Evolutionary conservation across 2,113 vertebrate species (phyloP).

Genomic region (Phocoena sinus): DNA sequence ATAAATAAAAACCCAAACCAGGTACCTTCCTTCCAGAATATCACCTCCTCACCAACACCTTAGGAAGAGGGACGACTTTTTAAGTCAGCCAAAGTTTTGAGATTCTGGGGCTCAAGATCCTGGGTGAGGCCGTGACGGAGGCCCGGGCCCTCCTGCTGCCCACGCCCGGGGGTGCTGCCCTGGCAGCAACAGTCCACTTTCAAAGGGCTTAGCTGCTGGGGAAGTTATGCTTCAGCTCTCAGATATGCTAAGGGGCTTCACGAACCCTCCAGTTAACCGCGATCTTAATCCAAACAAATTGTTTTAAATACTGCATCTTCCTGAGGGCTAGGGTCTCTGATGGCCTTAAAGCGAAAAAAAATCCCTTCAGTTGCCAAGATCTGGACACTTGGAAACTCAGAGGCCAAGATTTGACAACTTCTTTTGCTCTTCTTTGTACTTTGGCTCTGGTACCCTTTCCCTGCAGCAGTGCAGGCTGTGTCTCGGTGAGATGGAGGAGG

Average conservation of each 20-base stretch:
- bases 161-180: neutral
- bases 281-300: neutral
- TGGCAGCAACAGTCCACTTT: neutral
- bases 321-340: neutral
- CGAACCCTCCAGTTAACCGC: neutral
- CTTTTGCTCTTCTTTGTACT: neutral
- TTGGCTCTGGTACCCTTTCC: neutral
- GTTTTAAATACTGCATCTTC: neutral
- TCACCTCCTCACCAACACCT: neutral
- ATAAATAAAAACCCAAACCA: neutral
- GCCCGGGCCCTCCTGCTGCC: neutral
- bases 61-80: neutral
- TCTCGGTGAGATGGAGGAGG: neutral
- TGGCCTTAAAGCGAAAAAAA: neutral
- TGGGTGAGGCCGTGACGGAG: neutral
- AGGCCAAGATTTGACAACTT: neutral
- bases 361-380: neutral
- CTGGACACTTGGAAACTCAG: neutral
- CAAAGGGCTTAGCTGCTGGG: neutral
- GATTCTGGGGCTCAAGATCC: neutral
- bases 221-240: neutral
- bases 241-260: neutral
- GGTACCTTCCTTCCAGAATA: neutral
- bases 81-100: neutral
- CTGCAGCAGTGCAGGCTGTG: rapidly evolving